Percentiles rank a stretch among this genome's conserved stretches.
Evolutionary conservation across 2,797 vertebrate species (phyloP).

Genomic region (Acanthurus lineatus): DNA sequence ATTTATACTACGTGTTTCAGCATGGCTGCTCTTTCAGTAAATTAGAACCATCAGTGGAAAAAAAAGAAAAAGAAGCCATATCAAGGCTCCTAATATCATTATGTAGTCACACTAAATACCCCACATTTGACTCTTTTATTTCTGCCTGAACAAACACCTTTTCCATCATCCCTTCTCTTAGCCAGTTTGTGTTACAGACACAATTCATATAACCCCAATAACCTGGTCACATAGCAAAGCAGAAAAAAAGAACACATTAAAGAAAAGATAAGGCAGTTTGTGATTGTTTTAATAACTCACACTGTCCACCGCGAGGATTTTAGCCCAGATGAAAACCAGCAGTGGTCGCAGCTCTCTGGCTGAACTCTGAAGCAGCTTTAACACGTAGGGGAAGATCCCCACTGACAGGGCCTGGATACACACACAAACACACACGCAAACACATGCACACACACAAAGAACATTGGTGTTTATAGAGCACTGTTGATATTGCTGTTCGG

Average conservation of each 20-base stretch:
- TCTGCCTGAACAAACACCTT: not conserved
- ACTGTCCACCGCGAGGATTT: slow-evolving; percentile 98
- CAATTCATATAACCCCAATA: not conserved
- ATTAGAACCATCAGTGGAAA: not conserved
- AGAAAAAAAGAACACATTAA: not conserved
- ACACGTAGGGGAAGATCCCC: slow-evolving; percentile 97
- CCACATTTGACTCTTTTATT: not conserved
- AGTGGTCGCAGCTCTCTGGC: slow-evolving; percentile 95
- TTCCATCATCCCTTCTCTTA: not conserved
- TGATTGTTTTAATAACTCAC: slow-evolving; percentile 86
- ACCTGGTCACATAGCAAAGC: not conserved
- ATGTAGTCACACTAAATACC: not conserved
- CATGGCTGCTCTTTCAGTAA: not conserved
- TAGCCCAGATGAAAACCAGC: slow-evolving; percentile 99
- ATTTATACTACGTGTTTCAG: not conserved
- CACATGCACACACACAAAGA: slow-evolving; percentile 19
- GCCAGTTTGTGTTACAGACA: not conserved
- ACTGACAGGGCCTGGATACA: slow-evolving; percentile 92
- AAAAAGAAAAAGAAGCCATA: too few species aligned
- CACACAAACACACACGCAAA: slow-evolving; percentile 23
- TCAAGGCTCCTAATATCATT: not conserved
- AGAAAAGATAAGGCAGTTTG: not conserved
- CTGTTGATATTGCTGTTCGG: not conserved
- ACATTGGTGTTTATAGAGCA: slow-evolving; percentile 1
- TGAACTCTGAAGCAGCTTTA: slow-evolving; percentile 97